These are phyloP conservation scores for Austrofundulus limnaeus DNA, from an alignment of 2,113 vertebrate species.

Conservation along the genomic window DNA sequence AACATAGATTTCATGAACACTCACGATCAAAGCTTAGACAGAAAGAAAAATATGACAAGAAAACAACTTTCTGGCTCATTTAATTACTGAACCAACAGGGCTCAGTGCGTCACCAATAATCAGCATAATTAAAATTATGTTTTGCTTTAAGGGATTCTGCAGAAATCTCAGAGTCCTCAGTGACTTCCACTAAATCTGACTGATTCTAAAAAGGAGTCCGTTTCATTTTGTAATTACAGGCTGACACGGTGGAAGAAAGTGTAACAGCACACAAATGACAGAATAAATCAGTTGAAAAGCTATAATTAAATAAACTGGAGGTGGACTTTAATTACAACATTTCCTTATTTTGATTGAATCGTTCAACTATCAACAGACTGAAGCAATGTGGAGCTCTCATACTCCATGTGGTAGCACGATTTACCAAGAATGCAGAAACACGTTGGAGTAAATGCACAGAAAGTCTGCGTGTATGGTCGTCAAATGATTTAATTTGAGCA, in stretches of 20 bases:
- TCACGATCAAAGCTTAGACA: neutral
- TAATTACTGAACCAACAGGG: neutral
- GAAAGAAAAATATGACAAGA: neutral
- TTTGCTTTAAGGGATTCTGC: slow-evolving; percentile 10
- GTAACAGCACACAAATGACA: slow-evolving; percentile 3
- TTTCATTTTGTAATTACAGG: slow-evolving; percentile 53
- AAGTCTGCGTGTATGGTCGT: too few relatives aligned
- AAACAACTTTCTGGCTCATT: neutral
- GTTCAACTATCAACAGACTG: neutral
- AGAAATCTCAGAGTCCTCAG: slow-evolving; percentile 27
- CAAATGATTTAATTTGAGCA: too few relatives aligned
- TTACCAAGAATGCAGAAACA: too few relatives aligned
- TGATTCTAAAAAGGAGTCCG: slow-evolving; percentile 22
- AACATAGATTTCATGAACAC: neutral
- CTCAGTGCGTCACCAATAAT: neutral
- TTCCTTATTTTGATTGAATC: slow-evolving; percentile 30
- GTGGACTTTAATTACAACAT: slow-evolving; percentile 46
- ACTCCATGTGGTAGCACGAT: too few relatives aligned
- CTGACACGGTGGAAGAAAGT: slow-evolving; percentile 32
- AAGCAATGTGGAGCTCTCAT: neutral
- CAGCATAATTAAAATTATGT: slow-evolving; percentile 19
- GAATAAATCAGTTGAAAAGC: slow-evolving; percentile 33
- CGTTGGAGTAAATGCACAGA: too few relatives aligned
- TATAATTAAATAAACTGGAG: slow-evolving; percentile 31
- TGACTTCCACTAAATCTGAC: slow-evolving; percentile 24